Evolutionary conservation across 2,888 invertebrate species (phyloP), one percentile per base, ranked within the genome.

Genomic region (Nasonovia ribisnigri): DNA sequence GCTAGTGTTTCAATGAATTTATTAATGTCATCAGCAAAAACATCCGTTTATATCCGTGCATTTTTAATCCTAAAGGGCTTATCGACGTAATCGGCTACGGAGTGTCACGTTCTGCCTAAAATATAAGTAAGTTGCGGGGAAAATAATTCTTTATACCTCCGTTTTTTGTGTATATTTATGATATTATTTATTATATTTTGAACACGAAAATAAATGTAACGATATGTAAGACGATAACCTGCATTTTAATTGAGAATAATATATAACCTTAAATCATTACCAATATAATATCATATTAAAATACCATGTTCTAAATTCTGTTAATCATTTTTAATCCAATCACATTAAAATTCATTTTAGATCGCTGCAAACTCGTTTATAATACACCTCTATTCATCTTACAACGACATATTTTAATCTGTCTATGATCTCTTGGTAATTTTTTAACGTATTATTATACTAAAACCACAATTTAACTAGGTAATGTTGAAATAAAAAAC

Each of bases 301-400:
- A 51, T 20, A 51, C 0, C 46, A 26, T 67, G 29, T 86, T 48
- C 48, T 92, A 46, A 92, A 42, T 42, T 86, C n/a, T n/a, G n/a
- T 16, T n/a, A 10, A 29, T 92, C 51, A 48, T 51, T 60, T 60
- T 92, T 46, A 57, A 92, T 60, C n/a, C 57, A 60, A 87, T 87
- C 86, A 26, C 87, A 26, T 67, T 3, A 43, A 13, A 54, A 29
- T 48, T 54, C 46, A 86, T 86, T 91, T 86, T 57, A 43, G 24
- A 60, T 86, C 43, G 13, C 11, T 11, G 6, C 24, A 11, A 26
- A 88, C 46, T 60, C 42, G 43, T 57, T 87, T 46, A 77, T 77
- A 48, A 60, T 57, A 87, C 57, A 54, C 77, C 20, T 42, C 54
- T 84, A 46, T 51, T 84, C 48, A 67, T 67, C 57, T 90, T 42